phyloP scores from a whole-genome alignment of 2,113 vertebrate genomes.

The Erpornis zantholeuca region DNA sequence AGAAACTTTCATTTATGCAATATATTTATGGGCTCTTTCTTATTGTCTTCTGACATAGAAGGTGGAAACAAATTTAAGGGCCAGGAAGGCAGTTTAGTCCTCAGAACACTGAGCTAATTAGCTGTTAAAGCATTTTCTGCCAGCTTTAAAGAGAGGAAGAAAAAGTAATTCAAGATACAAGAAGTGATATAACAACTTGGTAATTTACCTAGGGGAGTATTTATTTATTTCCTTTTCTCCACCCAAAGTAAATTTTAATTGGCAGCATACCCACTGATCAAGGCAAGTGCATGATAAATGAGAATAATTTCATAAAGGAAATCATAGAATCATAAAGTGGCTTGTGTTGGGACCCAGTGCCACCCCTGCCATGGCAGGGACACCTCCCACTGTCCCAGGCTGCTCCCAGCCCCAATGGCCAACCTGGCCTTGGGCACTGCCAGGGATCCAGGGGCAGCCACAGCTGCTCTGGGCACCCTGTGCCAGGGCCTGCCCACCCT shows the following conservation, averaged over 20 bases:
- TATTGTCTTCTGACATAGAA: background rate
- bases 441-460: background rate
- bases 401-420: background rate
- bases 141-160: constrained; percentile 12
- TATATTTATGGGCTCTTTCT: background rate
- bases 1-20: background rate
- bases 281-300: background rate
- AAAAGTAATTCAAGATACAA: constrained; percentile 28
- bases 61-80: background rate
- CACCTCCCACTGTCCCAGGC: background rate
- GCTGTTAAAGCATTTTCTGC: constrained; percentile 41
- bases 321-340: background rate
- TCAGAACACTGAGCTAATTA: constrained; percentile 18
- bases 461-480: background rate
- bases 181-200: background rate
- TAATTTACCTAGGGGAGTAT: background rate
- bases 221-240: background rate
- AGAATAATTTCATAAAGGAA: background rate
- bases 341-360: accelerated
- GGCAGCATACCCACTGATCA: background rate
- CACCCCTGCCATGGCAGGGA: background rate
- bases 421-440: background rate
- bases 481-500: background rate
- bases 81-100: background rate
- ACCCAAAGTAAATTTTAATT: background rate